Conservation (phyloP, 1,140 invertebrate species). For the Drosophila micromelanica region DNA sequence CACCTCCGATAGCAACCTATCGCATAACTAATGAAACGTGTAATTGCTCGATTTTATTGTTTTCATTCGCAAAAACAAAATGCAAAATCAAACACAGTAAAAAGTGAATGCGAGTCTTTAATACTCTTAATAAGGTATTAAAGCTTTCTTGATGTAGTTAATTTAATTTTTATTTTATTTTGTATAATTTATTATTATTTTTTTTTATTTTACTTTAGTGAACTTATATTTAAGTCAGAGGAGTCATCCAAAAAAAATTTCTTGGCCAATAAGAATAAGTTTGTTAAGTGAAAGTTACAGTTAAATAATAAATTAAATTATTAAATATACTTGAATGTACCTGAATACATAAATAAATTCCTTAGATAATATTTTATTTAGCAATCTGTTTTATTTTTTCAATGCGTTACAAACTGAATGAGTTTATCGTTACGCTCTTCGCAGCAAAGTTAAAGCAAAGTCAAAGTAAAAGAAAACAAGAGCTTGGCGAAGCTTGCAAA, state of each 20-base stretch:
- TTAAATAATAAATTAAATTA: too few relatives aligned
- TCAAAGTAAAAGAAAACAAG: conserved; percentile 13
- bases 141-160: too few relatives aligned
- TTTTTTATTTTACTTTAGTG: too few relatives aligned
- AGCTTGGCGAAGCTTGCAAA: conserved; percentile 4
- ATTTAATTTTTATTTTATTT: too few relatives aligned
- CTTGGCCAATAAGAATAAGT: too few relatives aligned
- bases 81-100: conserved; percentile 24
- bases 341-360: too few relatives aligned
- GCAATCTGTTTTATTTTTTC: neutral
- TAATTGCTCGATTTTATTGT: conserved; percentile 15
- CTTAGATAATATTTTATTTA: too few relatives aligned
- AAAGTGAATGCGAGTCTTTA: neutral
- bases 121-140: neutral
- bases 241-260: too few relatives aligned
- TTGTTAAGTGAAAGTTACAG: too few relatives aligned
- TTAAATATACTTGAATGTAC: too few relatives aligned
- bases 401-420: neutral
- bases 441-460: neutral
- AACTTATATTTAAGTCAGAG: too few relatives aligned
- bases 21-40: conserved; percentile 8
- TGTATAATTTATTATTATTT: too few relatives aligned
- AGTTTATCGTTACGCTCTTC: neutral
- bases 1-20: conserved; percentile 29
- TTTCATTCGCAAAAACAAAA: conserved; percentile 11